These are phyloP conservation scores for Spinus pinus DNA, from an alignment of 2,797 vertebrate genomes.

Conservation along the genomic window DNA sequence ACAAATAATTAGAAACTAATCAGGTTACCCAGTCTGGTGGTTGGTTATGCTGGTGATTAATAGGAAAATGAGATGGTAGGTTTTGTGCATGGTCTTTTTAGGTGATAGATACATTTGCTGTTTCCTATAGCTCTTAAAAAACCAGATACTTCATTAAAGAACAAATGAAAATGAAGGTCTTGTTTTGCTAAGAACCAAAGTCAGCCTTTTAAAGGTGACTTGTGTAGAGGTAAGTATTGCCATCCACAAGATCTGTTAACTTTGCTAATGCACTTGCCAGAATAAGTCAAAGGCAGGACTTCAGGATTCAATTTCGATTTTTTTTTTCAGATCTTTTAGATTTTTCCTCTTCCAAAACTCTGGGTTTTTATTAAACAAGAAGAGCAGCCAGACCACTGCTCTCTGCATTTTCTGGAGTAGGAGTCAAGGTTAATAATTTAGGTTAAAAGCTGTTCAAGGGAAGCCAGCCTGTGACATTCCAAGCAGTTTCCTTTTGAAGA, in stretches of 20 bases:
- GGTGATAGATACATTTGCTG: not conserved
- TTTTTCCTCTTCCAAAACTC: not conserved
- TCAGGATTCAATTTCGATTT: not conserved
- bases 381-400: not conserved
- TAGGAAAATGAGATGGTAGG: not conserved
- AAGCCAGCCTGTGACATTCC: not conserved
- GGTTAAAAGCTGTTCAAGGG: not conserved
- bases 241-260: not conserved
- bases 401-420: not conserved
- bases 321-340: not conserved
- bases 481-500: not conserved
- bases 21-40: not conserved
- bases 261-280: not conserved
- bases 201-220: not conserved
- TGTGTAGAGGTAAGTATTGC: constrained; percentile 31
- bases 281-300: not conserved
- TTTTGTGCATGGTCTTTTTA: not conserved
- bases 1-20: not conserved
- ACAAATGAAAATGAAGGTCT: not conserved
- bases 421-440: not conserved
- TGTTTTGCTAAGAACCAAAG: not conserved
- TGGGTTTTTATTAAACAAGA: not conserved
- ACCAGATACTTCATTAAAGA: not conserved
- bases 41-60: not conserved
- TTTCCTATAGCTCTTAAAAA: not conserved